Base-by-base conservation (phyloP, 2,113 vertebrate genomes). In the Catharus bicknelli region DNA sequence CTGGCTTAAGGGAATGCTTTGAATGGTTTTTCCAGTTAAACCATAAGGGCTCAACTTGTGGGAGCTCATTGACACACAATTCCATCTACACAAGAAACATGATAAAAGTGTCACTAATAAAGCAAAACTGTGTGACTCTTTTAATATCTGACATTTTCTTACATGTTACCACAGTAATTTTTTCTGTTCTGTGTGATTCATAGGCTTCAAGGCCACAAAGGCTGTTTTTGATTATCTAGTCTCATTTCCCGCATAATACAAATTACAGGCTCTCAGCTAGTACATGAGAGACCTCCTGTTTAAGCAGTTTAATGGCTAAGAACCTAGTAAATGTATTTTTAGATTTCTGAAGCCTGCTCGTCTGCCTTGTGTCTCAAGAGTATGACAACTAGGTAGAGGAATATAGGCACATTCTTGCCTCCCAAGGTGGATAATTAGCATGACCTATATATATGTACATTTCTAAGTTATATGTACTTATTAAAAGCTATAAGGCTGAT, bases 291-390 rank as follows among this genome's bases (percentile, higher is more conserved):
- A 93, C 38, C 76, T 83, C 26, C 36, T 82, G 58, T 89, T 83
- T 72, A 94, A 74, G 75, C 54, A 90, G 34, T 92, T 95, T 92
- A 95, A 86, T 11, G 6, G 69, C 50, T 95, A 91, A 83, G 58
- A 88, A 70, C 50, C 48, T 66, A 88, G 34, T 43, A 93, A 85
- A 93, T 78, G 6, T 94, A 96, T 95, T 97, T 96, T 97, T 96
- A 92, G 93, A 63, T 81, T 74, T 89, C 86, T 92, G 66, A 94
- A 83, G 73, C 50, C n/a, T 69, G 62, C 34, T 95, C 54, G 89
- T 94, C 87, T 86, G 70, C 61, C 79, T 94, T 68, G 38, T 43
- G 74, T 89, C 94, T 94, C 93, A 53, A 58, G 95, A 84, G 92
- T 92, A 96, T 59, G 45, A 32, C 86, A 92, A 2, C 62, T 92